These are phyloP conservation scores for Tetragonisca angustula DNA, from an alignment of 2,888 invertebrate genomes.

Conservation along the genomic window DNA sequence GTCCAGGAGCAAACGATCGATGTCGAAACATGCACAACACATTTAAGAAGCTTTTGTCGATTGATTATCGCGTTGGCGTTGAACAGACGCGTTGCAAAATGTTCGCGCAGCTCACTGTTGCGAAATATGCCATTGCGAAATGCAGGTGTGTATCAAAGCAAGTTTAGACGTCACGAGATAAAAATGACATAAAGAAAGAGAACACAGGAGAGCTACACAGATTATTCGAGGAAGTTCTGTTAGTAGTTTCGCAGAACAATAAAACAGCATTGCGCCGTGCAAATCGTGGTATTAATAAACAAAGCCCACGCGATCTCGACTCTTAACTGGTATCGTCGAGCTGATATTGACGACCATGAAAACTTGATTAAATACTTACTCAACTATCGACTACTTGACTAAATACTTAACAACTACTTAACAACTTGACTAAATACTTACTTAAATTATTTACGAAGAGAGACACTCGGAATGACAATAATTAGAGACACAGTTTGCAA, in stretches of 20 bases:
- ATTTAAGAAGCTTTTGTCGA: background rate
- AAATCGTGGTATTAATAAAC: background rate
- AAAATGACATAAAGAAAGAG: background rate
- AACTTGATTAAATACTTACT: no score
- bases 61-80: background rate
- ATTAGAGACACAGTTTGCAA: no score
- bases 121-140: slow-evolving; percentile 7
- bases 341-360: no score
- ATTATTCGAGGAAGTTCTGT: background rate
- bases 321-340: no score
- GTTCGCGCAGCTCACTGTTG: background rate
- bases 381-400: no score
- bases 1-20: background rate
- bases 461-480: no score
- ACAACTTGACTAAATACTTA: no score
- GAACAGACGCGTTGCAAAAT: background rate
- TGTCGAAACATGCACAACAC: background rate
- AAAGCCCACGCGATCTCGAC: background rate
- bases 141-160: no score
- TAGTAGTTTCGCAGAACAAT: background rate
- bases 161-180: background rate
- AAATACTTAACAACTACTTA: no score
- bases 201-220: background rate
- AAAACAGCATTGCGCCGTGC: background rate
- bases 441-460: no score